phyloP scores from a whole-genome alignment of 2,888 invertebrate species.

The Monoplex corrugatus region DNA sequence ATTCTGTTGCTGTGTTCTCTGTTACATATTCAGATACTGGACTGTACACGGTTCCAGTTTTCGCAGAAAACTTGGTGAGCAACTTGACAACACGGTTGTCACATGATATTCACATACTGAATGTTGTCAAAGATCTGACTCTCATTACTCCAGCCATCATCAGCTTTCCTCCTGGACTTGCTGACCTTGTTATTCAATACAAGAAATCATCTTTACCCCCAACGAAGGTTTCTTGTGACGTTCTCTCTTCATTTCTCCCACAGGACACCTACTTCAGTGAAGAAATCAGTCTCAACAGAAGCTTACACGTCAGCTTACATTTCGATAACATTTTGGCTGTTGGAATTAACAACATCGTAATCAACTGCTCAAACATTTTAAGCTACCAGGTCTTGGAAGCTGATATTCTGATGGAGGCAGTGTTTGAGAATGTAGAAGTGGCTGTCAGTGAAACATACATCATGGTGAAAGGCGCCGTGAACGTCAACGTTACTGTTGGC shows the following conservation, averaged over 20 bases:
- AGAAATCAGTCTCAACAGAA: background rate
- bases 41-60: slow-evolving; percentile 56
- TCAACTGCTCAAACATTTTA: slow-evolving; percentile 65
- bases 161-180: slow-evolving; percentile 57
- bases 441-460: slow-evolving; percentile 12
- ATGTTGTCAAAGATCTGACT: slow-evolving; percentile 58
- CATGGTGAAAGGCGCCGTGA: slow-evolving; percentile 45
- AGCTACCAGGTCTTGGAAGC: slow-evolving; percentile 57
- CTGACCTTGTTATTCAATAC: slow-evolving; percentile 52
- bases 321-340: slow-evolving; percentile 44
- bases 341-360: slow-evolving; percentile 56
- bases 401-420: slow-evolving; percentile 59
- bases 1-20: slow-evolving; percentile 50
- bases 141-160: slow-evolving; percentile 55
- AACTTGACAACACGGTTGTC: slow-evolving; percentile 40
- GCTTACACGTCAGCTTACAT: background rate
- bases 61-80: slow-evolving; percentile 55
- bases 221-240: slow-evolving; percentile 55
- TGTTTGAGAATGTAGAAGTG: slow-evolving; percentile 2
- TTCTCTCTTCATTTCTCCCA: background rate
- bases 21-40: slow-evolving; percentile 55
- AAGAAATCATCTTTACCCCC: slow-evolving; percentile 54
- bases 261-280: slow-evolving; percentile 34
- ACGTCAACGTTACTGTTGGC: slow-evolving; percentile 54
- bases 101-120: slow-evolving; percentile 57